These are phyloP conservation scores for Lamproptera curius DNA, from an alignment of 2,888 invertebrate species.

Conservation along the genomic window DNA sequence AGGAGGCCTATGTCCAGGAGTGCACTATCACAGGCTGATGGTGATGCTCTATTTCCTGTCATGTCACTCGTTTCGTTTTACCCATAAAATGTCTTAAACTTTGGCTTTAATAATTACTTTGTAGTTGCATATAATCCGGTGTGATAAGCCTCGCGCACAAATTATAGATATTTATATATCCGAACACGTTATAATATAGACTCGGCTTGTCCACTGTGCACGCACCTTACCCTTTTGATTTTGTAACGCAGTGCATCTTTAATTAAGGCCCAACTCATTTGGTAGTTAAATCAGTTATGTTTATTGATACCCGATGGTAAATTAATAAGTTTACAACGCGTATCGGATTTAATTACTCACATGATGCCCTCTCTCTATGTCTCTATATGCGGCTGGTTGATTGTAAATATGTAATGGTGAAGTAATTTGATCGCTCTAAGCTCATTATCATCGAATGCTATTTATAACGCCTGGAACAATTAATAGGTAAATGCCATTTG, in stretches of 20 bases:
- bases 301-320: conserved; percentile 41
- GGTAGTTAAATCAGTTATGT: conserved; percentile 43
- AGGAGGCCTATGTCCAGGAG: too few species aligned
- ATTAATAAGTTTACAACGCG: conserved; percentile 44
- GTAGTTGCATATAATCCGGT: too few species aligned
- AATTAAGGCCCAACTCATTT: conserved; percentile 44
- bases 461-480: neutral
- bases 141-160: too few species aligned
- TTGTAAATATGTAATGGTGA: conserved; percentile 7
- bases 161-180: too few species aligned
- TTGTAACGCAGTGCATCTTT: conserved; percentile 27
- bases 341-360: conserved; percentile 30
- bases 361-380: conserved; percentile 2
- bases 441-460: neutral
- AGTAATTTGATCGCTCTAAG: conserved; percentile 3
- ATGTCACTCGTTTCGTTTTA: too few species aligned
- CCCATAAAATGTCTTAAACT: too few species aligned
- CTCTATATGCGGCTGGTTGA: conserved; percentile 6
- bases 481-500: neutral
- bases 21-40: too few species aligned
- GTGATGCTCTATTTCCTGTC: too few species aligned
- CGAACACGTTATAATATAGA: too few species aligned
- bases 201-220: too few species aligned
- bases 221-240: too few species aligned
- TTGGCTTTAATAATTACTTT: too few species aligned